These are phyloP conservation scores for Pogonus chalceus DNA, from an alignment of 1,140 invertebrate genomes.

Conservation along the genomic window DNA sequence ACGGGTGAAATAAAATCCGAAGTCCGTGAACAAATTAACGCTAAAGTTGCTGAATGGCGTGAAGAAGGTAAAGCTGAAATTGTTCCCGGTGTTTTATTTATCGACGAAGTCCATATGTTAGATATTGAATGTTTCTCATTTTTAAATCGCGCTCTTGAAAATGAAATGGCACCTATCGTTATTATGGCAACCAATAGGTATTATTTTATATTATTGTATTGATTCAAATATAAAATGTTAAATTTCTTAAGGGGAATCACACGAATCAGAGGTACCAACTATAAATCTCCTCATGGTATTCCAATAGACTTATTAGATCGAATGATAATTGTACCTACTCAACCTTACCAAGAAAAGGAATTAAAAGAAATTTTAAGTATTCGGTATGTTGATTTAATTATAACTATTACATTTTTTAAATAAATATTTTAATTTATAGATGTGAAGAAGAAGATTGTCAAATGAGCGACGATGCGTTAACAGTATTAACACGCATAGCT, in stretches of 20 bases:
- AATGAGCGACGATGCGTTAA: constrained; percentile 84
- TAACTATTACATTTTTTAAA: no score
- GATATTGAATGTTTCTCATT: constrained; percentile 99
- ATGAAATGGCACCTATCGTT: constrained; percentile 93
- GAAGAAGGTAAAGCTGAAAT: constrained; percentile 99
- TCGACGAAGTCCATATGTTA: constrained; percentile 95
- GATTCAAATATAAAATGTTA: not conserved
- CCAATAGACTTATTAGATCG: constrained; percentile 94
- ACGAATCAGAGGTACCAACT: constrained; percentile 88
- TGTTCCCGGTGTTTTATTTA: constrained; percentile 88
- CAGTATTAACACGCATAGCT: constrained; percentile 84
- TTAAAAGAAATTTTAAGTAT: constrained; percentile 88
- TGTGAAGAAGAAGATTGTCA: constrained; percentile 97
- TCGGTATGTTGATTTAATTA: no score
- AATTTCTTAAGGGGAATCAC: constrained; percentile 69
- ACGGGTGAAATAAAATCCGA: constrained; percentile 98
- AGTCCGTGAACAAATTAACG: constrained; percentile 95
- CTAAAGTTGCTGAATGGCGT: constrained; percentile 96
- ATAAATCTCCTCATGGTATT: constrained; percentile 90
- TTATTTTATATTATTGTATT: not conserved
- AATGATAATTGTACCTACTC: constrained; percentile 89
- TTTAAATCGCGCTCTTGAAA: constrained; percentile 90
- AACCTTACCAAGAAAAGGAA: constrained; percentile 81
- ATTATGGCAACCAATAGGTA: constrained; percentile 93
- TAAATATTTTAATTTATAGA: constrained; percentile 26